Evolutionary conservation across 2,113 vertebrate species (phyloP).

Genomic region (Cottus gobio): DNA sequence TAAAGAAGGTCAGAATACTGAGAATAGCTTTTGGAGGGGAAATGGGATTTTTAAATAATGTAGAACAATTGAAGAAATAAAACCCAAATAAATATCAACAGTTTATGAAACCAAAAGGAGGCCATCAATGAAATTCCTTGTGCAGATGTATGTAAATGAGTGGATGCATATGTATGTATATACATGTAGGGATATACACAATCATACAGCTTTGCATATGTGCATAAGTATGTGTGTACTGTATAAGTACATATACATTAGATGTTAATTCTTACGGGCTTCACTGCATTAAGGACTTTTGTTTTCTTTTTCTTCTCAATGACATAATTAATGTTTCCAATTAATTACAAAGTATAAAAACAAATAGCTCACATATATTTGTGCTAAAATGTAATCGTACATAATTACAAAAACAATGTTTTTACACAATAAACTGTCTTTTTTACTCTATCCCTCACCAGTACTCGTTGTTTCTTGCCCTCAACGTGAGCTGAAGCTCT

Average conservation of each 20-base stretch:
- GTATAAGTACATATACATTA: neutral
- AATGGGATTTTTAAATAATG: neutral
- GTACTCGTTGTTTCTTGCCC: neutral
- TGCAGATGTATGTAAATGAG: neutral
- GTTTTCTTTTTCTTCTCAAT: neutral
- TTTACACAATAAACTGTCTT: neutral
- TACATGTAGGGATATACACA: neutral
- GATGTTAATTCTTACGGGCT: neutral
- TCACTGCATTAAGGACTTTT: neutral
- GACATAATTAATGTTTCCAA: neutral
- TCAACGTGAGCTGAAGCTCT: neutral
- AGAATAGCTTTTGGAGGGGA: neutral
- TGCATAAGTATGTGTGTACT: neutral
- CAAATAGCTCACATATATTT: neutral
- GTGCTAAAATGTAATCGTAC: neutral
- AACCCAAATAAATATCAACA: neutral
- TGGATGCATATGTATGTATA: neutral
- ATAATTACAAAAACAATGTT: neutral
- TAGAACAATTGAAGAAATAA: neutral
- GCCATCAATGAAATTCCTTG: neutral
- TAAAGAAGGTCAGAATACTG: neutral
- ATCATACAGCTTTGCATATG: conserved; percentile 9
- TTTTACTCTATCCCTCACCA: neutral
- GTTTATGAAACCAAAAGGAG: neutral
- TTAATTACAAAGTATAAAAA: too few relatives aligned